A percentile compares a stretch with the other conserved stretches of the same genome.
phyloP scores from a whole-genome alignment of 2,888 invertebrate genomes.

The Luperina testacea region DNA sequence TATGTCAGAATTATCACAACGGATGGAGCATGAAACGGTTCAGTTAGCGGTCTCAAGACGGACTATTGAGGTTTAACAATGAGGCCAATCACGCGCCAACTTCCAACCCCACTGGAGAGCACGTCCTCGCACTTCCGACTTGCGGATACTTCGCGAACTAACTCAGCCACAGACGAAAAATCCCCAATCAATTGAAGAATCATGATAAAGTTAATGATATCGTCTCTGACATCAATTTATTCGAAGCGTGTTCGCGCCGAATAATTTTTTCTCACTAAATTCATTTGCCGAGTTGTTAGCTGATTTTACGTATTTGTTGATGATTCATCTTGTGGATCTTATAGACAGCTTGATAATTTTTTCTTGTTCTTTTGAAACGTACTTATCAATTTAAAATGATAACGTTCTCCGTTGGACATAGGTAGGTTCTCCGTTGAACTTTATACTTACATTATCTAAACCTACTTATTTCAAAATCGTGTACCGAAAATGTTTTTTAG shows the following conservation, averaged over 20 bases:
- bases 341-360: not conserved
- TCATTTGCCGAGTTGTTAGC: conserved; percentile 24
- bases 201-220: conserved; percentile 75
- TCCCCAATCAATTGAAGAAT: conserved; percentile 74
- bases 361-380: not conserved
- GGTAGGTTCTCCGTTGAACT: no score
- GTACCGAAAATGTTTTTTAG: not conserved
- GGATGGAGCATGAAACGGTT: conserved; percentile 73
- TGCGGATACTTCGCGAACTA: conserved; percentile 74
- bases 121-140: conserved; percentile 83
- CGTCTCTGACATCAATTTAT: conserved; percentile 71
- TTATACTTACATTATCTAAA: no score
- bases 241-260: conserved; percentile 57
- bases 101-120: conserved; percentile 81
- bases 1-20: conserved; percentile 60
- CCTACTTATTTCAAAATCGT: not conserved
- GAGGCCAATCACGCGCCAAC: conserved; percentile 86
- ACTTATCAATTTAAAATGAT: not conserved
- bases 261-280: conserved; percentile 56
- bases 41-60: conserved; percentile 81
- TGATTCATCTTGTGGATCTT: not conserved
- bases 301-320: not conserved
- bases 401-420: not conserved
- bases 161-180: conserved; percentile 72
- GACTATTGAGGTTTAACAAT: conserved; percentile 86